phyloP scores from a whole-genome alignment of 2,113 vertebrate genomes.

The Oncorhynchus gorbuscha region DNA sequence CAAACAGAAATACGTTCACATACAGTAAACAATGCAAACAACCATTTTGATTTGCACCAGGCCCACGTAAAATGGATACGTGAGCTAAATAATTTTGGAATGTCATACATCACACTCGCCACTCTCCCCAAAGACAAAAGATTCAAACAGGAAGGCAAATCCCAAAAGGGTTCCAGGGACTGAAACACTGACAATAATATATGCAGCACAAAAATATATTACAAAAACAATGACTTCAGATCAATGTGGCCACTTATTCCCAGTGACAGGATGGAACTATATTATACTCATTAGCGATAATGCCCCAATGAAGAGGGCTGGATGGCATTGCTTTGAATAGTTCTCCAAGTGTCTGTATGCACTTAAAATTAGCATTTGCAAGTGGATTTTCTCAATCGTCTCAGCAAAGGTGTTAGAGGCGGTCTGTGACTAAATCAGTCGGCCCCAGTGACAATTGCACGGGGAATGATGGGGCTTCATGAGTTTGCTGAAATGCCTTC shows the following conservation, averaged over 20 bases:
- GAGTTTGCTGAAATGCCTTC: constrained; percentile 17
- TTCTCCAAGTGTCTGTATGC: constrained; percentile 29
- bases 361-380: constrained; percentile 27
- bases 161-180: constrained; percentile 28
- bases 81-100: background rate
- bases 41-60: constrained; percentile 40
- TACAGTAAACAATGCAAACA: constrained; percentile 5
- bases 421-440: constrained; percentile 26
- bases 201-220: constrained; percentile 32
- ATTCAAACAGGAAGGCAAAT: constrained; percentile 57
- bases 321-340: constrained; percentile 46
- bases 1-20: constrained; percentile 27
- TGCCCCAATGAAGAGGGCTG: constrained; percentile 46
- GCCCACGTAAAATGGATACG: background rate
- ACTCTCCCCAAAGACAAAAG: constrained; percentile 41
- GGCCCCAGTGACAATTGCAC: constrained; percentile 25
- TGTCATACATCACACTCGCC: constrained; percentile 13
- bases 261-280: constrained; percentile 57
- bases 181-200: constrained; percentile 35
- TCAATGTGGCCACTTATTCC: constrained; percentile 62
- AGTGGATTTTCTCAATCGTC: constrained; percentile 30
- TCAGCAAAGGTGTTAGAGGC: constrained; percentile 19
- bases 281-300: constrained; percentile 66
- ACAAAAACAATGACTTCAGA: constrained; percentile 57
- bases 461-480: constrained; percentile 25